Conservation (phyloP, 2,888 invertebrate species). For the Eulithis prunata region DNA sequence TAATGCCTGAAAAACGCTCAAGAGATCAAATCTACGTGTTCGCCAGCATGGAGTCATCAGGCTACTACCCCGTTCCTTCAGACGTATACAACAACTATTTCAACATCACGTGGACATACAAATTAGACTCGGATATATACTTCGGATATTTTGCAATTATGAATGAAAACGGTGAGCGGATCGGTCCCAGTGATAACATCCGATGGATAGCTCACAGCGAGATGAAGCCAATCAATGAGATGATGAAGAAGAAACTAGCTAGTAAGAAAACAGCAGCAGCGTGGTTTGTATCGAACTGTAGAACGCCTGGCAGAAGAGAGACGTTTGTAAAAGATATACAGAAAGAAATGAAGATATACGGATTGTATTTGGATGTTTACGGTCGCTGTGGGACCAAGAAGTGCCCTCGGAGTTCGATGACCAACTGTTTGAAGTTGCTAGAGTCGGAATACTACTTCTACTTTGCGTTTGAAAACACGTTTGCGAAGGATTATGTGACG, state of each 20-base stretch:
- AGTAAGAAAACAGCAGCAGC: constrained; percentile 28
- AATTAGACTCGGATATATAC: constrained; percentile 53
- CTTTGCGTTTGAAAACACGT: constrained; percentile 66
- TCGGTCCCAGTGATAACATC: constrained; percentile 53
- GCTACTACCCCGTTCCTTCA: constrained; percentile 54
- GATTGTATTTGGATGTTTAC: constrained; percentile 54
- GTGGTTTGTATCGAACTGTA: constrained; percentile 67
- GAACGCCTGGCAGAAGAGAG: constrained; percentile 50
- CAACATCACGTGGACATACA: constrained; percentile 66
- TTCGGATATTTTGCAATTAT: constrained; percentile 58
- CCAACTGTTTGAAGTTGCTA: constrained; percentile 51
- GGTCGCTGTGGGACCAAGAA: constrained; percentile 55
- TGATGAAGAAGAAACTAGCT: constrained; percentile 26
- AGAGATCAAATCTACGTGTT: constrained; percentile 60
- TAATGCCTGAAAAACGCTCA: constrained; percentile 50
- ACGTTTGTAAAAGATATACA: constrained; percentile 43
- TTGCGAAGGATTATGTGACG: constrained; percentile 65
- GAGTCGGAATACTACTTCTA: constrained; percentile 64
- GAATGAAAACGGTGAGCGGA: constrained; percentile 45
- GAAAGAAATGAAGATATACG: constrained; percentile 24
- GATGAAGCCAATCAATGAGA: constrained; percentile 47
- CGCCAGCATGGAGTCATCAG: constrained; percentile 58
- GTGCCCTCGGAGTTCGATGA: constrained; percentile 19
- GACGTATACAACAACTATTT: constrained; percentile 52
- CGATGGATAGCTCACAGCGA: constrained; percentile 49